These are phyloP conservation scores for Stenotaenia linearis DNA, from an alignment of 2,888 invertebrate species.

Conservation along the genomic window DNA sequence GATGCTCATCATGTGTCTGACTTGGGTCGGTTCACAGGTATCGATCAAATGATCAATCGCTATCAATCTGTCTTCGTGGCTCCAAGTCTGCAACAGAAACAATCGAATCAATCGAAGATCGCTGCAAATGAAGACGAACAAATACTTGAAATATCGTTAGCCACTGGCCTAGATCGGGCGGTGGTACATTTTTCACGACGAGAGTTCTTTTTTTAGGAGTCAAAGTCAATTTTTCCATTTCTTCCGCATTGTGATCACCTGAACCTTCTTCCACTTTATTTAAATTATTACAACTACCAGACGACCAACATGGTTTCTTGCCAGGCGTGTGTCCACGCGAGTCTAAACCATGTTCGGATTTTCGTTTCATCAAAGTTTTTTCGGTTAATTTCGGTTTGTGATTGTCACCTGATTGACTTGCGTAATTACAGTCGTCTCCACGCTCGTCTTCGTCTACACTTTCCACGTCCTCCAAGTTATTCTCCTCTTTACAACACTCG, in stretches of 20 bases:
- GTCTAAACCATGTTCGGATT: conserved; percentile 38
- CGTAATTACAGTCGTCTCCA: not conserved
- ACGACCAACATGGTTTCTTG: conserved; percentile 38
- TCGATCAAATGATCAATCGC: conserved; percentile 86
- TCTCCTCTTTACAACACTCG: not conserved
- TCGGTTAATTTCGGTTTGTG: not conserved
- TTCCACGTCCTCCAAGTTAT: not conserved
- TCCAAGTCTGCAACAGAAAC: conserved; percentile 61
- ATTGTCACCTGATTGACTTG: not conserved
- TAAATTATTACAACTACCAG: not conserved
- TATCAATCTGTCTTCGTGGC: conserved; percentile 76
- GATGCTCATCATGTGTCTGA: conserved; percentile 94
- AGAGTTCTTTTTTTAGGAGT: conserved; percentile 41
- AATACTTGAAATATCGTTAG: conserved; percentile 63
- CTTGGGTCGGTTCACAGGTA: conserved; percentile 84
- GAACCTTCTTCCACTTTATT: not conserved
- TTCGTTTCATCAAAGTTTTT: conserved; percentile 42
- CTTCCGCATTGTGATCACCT: conserved; percentile 29
- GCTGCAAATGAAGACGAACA: not conserved
- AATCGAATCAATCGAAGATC: not conserved
- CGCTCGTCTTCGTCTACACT: not conserved
- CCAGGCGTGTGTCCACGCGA: conserved; percentile 39
- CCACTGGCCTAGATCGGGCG: conserved; percentile 70
- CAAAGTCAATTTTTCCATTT: conserved; percentile 28
- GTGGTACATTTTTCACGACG: conserved; percentile 67